Evolutionary conservation across 2,888 invertebrate genomes (phyloP), one percentile per base, ranked within the genome.

Genomic region (Andrena chrysosceles): DNA sequence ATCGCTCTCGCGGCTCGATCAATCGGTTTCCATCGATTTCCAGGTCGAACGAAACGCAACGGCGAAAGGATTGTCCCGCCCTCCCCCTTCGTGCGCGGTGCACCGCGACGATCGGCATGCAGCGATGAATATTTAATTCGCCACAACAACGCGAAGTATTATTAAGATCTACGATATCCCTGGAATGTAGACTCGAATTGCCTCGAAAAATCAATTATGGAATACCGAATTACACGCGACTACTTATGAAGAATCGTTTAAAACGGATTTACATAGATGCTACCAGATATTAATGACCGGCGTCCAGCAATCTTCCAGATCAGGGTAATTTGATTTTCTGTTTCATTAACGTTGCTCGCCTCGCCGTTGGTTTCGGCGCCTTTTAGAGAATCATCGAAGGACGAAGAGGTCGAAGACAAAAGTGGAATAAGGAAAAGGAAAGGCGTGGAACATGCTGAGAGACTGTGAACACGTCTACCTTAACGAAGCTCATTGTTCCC

Each of bases 11-110:
- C 72, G 23, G 69, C 49, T 79, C 75, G 81, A 62, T 62, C 75
- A 75, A 84, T 81, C 87, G 76, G 62, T 77, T 68, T 33, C 80
- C 23, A 85, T 86, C 85, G 78, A 85, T 77, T 73, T 86, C 83
- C 80, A 81, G 82, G 83, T 82, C 80, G 64, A 81, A 74, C 52
- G 63, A 84, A 80, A 73, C 42, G 67, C 76, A 64, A 59, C 60
- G 75, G 70, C 80, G 85, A 87, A 85, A 87, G 85, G 71, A 85
- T 67, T 70, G 77, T 48, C 64, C 64, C 16, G 0, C 10, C 13
- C 13, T 0, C 1, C 42, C 48, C 69, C 74, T 85, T 48, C 63
- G 66, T 56, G 54, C 74, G 42, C 60, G 42, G 62, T 8, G 42
- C 60, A 68, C 35, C 26, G 63, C 48, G 60, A 71, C 35, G 49